Base-by-base conservation (phyloP, 2,888 invertebrate genomes). In the Rhynchonema sp. region DNA sequence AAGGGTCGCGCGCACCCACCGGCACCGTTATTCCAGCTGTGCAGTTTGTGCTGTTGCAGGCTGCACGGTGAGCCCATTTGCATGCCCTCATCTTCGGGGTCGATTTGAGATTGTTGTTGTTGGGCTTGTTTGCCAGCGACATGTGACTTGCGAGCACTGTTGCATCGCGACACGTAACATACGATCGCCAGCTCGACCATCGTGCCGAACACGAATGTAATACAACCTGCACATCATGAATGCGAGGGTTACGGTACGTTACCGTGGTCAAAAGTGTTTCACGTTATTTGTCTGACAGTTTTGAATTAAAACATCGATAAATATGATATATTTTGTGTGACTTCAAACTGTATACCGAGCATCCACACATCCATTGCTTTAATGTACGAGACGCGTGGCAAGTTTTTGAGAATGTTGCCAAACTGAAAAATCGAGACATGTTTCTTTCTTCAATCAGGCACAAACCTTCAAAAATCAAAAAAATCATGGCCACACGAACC, bases 331-430 rank as follows among this genome's bases (percentile, higher is more conserved):
- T n/a, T n/a, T n/a, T n/a, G n/a, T n/a, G n/a, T n/a, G n/a, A n/a
- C n/a, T n/a, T n/a, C n/a, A n/a, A n/a, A n/a, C n/a, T n/a, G n/a
- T n/a, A n/a, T n/a, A n/a, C 62, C 68, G 20, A 69, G 63, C 68
- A 71, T 70, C 71, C 71, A 71, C 6, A 71, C 71, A 59, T 71
- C 71, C 69, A 71, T 71, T 20, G 71, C 71, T 62, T 71, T 71
- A 2, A 70, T 69, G 62, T 71, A 71, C 22, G 68, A 68, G 6
- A 71, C 71, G 17, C 71, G 65, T 26, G 71, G 71, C 17, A 71
- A 64, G 59, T 71, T 71, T 61, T 70, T 71, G 58, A 71, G 59
- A 62, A 71, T 71, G 61, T 71, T 71, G 55, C 71, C 71, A 59
- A 71, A 71, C 63, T 69, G 63, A 52, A 64, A 63, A 27, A 20